These are phyloP conservation scores for Blastomussa wellsi DNA, from an alignment of 92 coral and sea anemone genomes.

Conservation along the genomic window DNA sequence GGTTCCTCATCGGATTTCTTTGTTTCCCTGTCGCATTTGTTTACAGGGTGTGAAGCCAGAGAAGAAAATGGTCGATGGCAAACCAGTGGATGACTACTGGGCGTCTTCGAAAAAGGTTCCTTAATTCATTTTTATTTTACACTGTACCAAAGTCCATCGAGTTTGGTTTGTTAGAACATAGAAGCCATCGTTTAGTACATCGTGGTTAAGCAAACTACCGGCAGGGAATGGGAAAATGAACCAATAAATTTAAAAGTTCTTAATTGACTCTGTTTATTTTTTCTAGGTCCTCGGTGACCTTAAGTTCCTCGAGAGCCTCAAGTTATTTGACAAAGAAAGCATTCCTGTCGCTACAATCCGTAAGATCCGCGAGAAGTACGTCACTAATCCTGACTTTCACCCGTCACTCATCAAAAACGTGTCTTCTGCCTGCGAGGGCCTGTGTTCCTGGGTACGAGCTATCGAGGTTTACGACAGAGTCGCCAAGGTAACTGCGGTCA, in stretches of 20 bases:
- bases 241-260: not conserved
- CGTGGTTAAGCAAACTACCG: not conserved
- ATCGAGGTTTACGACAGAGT: constrained; percentile 98
- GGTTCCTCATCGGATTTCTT: not conserved
- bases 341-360: constrained; percentile 81
- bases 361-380: constrained; percentile 92
- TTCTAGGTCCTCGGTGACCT: constrained; percentile 87
- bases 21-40: not conserved
- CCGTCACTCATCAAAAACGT: constrained; percentile 93
- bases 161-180: not conserved
- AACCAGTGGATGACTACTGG: constrained; percentile 95
- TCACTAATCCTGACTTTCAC: constrained; percentile 90
- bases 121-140: not conserved
- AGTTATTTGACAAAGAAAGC: constrained; percentile 87
- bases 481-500: constrained; percentile 76
- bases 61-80: constrained; percentile 86
- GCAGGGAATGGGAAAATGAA: not conserved
- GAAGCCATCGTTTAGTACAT: not conserved
- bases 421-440: constrained; percentile 97
- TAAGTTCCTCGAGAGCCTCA: constrained; percentile 92
- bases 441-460: constrained; percentile 98
- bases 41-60: constrained; percentile 87
- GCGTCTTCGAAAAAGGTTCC: constrained; percentile 91
- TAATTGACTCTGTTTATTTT: not conserved
- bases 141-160: not conserved